Base-by-base conservation (phyloP, 2,888 invertebrate genomes). In the Chorisops tibialis region DNA sequence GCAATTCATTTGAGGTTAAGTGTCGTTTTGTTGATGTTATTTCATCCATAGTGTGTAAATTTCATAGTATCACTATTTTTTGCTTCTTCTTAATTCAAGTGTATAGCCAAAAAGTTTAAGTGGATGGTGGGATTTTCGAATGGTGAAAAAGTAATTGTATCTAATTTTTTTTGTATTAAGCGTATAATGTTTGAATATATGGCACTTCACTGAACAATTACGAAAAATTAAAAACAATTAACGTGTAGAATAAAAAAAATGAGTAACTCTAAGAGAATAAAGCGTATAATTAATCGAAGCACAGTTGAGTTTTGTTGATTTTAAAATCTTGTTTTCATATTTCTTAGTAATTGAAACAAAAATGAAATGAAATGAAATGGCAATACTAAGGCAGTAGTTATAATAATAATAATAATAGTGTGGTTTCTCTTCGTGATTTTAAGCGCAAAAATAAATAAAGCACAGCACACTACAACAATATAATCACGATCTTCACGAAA, bases 1-100 rank as follows among this genome's bases (percentile, higher is more conserved):
- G 63, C 35, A 51, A 64, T 59, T 62, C 63, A 48, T 51, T 47
- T 52, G 65, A 16, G 49, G 59, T 52, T 60, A 61, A 60, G 54
- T 61, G 63, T 52, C 62, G 45, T 63, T 67, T 65, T 39, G 49
- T 37, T 14, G 50, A 22, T 7, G 43, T 52, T 41, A 61, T 51
- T 43, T 61, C 61, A 51, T 61, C 61, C 61, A 61, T 61, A 35
- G 22, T 48, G 59, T 47, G 1, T 41, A 2, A 18, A 14, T 41
- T 16, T 6, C 41, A 16, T 16, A 16, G 16, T 16, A 41, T 41
- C 41, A 41, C 41, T 41, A 30, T 30, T n/a, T n/a, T n/a, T n/a
- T n/a, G n/a, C n/a, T n/a, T n/a, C n/a, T n/a, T n/a, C n/a, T n/a
- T n/a, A n/a, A n/a, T n/a, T n/a, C n/a, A n/a, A n/a, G 18, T 16